Conservation (phyloP, 2,888 invertebrate species). For the Lycocerus yunnanus region DNA sequence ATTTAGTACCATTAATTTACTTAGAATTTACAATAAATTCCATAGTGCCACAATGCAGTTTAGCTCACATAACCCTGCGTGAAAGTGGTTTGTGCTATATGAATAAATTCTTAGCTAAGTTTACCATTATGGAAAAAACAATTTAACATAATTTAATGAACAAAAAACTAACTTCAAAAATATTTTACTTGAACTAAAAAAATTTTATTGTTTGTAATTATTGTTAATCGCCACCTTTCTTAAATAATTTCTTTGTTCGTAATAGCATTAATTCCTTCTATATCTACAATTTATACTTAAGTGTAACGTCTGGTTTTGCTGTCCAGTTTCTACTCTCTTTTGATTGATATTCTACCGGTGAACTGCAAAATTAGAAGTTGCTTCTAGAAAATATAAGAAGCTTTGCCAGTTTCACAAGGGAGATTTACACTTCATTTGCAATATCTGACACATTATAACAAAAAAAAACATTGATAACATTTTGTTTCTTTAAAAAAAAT, state of each 20-base stretch:
- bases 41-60: no score
- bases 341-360: slow-evolving; percentile 22
- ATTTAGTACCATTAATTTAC: no score
- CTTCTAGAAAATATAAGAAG: neutral
- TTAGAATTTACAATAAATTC: no score
- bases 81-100: no score
- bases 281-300: neutral
- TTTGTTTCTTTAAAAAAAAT: neutral
- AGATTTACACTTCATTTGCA: slow-evolving; percentile 22
- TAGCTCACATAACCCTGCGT: no score
- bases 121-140: no score
- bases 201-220: neutral
- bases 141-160: no score
- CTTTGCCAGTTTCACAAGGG: slow-evolving; percentile 6
- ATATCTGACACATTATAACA: neutral
- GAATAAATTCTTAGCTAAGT: no score
- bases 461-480: neutral
- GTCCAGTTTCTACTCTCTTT: slow-evolving; percentile 8
- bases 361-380: slow-evolving; percentile 15
- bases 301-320: neutral
- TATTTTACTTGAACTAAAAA: neutral
- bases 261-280: neutral
- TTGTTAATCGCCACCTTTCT: neutral
- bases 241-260: neutral
- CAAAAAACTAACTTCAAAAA: no score